Evolutionary conservation across 2,888 invertebrate species (phyloP).

Genomic region (Tetropium fuscum): DNA sequence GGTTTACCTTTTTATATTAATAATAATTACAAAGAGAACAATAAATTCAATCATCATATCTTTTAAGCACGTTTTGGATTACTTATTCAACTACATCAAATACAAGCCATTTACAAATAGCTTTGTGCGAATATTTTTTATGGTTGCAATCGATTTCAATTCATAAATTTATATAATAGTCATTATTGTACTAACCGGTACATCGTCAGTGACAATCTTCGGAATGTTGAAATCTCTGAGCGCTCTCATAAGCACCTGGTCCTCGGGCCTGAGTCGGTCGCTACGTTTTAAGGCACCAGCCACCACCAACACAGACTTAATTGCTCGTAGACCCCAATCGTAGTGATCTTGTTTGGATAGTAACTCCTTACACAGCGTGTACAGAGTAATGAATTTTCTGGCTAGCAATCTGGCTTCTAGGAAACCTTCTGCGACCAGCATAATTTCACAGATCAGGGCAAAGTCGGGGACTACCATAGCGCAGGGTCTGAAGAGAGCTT

Average conservation of each 20-base stretch:
- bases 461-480: conserved; percentile 99
- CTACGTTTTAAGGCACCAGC: conserved; percentile 90
- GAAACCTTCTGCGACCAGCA: conserved; percentile 90
- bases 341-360: conserved; percentile 96
- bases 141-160: too few species aligned
- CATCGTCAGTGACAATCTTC: conserved; percentile 93
- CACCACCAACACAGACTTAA: conserved; percentile 95
- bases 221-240: conserved; percentile 94
- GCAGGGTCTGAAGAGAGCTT: conserved; percentile 85
- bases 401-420: conserved; percentile 91
- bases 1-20: too few species aligned
- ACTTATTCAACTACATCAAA: too few species aligned
- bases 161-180: too few species aligned
- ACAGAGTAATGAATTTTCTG: conserved; percentile 93
- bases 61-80: too few species aligned
- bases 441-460: conserved; percentile 95
- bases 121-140: too few species aligned
- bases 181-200: conserved; percentile 68
- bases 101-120: too few species aligned
- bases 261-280: conserved; percentile 84
- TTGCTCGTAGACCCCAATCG: conserved; percentile 96
- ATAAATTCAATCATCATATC: too few species aligned
- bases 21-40: too few species aligned
- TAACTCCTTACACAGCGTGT: conserved; percentile 89
- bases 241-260: conserved; percentile 95